Evolutionary conservation across 2,113 vertebrate species (phyloP).

Genomic region (Uria aalge): DNA sequence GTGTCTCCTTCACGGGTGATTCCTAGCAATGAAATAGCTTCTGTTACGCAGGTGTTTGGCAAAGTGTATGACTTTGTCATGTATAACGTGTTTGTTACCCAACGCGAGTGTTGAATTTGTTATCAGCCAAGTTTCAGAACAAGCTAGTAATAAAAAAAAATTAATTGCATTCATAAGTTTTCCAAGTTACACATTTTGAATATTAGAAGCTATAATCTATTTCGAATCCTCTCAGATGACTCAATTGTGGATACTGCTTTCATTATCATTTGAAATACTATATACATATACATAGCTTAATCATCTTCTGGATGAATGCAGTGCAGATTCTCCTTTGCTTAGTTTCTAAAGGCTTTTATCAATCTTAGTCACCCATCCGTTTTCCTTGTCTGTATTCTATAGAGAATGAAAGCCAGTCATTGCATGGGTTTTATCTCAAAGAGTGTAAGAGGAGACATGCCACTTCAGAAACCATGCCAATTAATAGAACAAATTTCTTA

Average conservation of each 20-base stretch:
- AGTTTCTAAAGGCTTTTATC: not conserved
- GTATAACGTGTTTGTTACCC: not conserved
- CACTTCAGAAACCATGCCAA: not conserved
- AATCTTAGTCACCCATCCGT: not conserved
- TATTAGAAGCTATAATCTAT: not conserved
- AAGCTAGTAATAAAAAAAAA: not conserved
- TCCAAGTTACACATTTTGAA: not conserved
- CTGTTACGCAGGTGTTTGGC: not conserved
- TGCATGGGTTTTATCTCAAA: not conserved
- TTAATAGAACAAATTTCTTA: not conserved
- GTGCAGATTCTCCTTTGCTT: not conserved
- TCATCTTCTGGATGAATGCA: not conserved
- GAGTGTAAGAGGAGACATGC: not conserved
- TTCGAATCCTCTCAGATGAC: not conserved
- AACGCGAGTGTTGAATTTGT: accelerated
- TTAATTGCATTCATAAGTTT: not conserved
- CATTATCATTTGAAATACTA: not conserved
- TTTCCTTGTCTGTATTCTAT: not conserved
- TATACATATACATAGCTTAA: not conserved
- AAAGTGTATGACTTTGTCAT: not conserved
- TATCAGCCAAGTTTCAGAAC: not conserved
- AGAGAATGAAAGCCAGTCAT: not conserved
- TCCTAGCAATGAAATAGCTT: not conserved
- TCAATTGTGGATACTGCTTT: not conserved
- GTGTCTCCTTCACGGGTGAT: not conserved